phyloP scores from a whole-genome alignment of 2,888 invertebrate species.

The Octonoba sinensis region DNA sequence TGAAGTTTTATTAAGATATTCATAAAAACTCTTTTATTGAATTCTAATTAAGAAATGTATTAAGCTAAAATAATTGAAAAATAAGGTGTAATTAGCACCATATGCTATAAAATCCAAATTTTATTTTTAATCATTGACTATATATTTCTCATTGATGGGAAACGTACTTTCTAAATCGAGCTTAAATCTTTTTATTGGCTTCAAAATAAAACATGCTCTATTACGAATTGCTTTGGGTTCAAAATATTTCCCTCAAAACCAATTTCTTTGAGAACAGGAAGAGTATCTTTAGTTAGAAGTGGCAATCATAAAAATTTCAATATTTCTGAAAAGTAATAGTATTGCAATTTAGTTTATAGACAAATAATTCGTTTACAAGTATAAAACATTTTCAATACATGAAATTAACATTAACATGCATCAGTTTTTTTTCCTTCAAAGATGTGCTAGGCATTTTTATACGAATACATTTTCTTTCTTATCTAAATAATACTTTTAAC shows the following conservation, averaged over 20 bases:
- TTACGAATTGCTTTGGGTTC: too few relatives aligned
- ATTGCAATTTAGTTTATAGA: constrained; percentile 49
- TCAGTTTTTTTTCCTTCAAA: constrained; percentile 11
- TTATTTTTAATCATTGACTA: too few relatives aligned
- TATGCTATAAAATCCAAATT: too few relatives aligned
- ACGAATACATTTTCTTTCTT: constrained; percentile 34
- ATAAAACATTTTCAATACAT: constrained; percentile 36
- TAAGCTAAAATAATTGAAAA: too few relatives aligned
- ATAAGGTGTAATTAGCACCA: too few relatives aligned
- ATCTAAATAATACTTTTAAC: constrained; percentile 38
- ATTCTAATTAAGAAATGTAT: too few relatives aligned
- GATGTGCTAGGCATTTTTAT: constrained; percentile 30
- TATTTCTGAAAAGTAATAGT: background rate
- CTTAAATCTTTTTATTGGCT: too few relatives aligned
- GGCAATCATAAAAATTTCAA: background rate
- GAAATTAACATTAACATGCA: constrained; percentile 37
- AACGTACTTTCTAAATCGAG: too few relatives aligned
- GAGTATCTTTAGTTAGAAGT: background rate
- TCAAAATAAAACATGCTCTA: too few relatives aligned
- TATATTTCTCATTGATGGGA: too few relatives aligned
- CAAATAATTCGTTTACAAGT: constrained; percentile 31
- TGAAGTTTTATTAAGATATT: too few relatives aligned
- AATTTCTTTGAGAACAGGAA: background rate
- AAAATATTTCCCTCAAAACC: background rate
- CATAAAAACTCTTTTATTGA: too few relatives aligned